Percentiles rank a stretch among this genome's conserved stretches.
These are phyloP conservation scores for Leptopilina clavipes DNA, from an alignment of 1,140 invertebrate genomes.

Conservation along the genomic window DNA sequence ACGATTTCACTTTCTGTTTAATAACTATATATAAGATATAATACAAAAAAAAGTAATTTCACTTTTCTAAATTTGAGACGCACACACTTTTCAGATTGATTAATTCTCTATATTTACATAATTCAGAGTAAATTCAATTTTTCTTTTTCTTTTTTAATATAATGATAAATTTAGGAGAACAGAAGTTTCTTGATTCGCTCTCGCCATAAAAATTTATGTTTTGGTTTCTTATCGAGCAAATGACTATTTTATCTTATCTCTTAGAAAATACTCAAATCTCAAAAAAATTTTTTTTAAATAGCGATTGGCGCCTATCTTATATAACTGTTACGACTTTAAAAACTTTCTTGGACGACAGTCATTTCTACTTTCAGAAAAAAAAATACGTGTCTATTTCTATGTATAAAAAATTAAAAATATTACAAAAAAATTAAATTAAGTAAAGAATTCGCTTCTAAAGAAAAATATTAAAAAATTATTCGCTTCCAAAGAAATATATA, in stretches of 20 bases:
- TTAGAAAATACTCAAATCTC: constrained; percentile 5
- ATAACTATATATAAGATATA: no score
- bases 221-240: constrained; percentile 8
- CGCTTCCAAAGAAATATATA: no score
- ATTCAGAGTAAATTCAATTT: background rate
- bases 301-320: constrained; percentile 18
- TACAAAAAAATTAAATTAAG: no score
- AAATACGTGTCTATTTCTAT: background rate
- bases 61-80: no score
- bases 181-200: background rate
- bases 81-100: no score
- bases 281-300: constrained; percentile 2
- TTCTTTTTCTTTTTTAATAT: background rate
- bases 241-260: constrained; percentile 17
- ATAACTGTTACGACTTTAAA: constrained; percentile 3
- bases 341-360: constrained; percentile 10
- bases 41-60: no score
- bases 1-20: constrained; percentile 3
- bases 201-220: constrained; percentile 12
- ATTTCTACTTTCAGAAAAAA: background rate
- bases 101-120: no score
- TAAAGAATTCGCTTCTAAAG: no score
- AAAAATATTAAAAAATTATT: no score
- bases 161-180: background rate
- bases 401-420: no score